These are phyloP conservation scores for Netelia melanura DNA, from an alignment of 2,888 invertebrate genomes.

Conservation along the genomic window DNA sequence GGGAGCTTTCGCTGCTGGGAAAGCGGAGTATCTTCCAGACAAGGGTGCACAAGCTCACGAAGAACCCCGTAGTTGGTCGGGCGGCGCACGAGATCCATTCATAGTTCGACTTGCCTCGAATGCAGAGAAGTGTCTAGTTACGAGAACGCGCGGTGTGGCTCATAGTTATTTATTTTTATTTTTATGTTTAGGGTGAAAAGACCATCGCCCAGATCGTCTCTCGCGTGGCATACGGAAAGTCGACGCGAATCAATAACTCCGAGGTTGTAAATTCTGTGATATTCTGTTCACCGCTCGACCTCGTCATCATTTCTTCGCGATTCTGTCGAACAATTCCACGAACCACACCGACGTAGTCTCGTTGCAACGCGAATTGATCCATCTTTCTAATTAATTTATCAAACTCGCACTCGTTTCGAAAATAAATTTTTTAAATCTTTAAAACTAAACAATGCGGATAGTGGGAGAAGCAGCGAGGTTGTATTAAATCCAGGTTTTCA, in stretches of 20 bases:
- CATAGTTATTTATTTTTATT: neutral
- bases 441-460: constrained; percentile 41
- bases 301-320: neutral
- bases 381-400: constrained; percentile 38
- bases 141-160: constrained; percentile 49
- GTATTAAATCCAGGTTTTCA: constrained; percentile 45
- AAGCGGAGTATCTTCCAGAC: constrained; percentile 68
- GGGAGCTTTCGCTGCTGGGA: constrained; percentile 37
- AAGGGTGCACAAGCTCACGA: constrained; percentile 55
- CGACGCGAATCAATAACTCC: constrained; percentile 17
- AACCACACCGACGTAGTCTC: neutral
- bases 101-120: constrained; percentile 66
- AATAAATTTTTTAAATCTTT: neutral
- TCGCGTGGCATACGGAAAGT: neutral
- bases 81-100: constrained; percentile 68
- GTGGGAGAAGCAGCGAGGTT: constrained; percentile 35
- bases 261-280: constrained; percentile 47
- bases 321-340: neutral
- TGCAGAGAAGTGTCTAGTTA: constrained; percentile 19
- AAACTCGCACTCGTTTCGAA: neutral
- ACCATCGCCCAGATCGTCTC: neutral
- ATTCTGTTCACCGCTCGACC: constrained; percentile 36
- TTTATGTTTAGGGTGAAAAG: constrained; percentile 41
- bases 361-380: constrained; percentile 34
- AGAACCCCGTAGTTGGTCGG: constrained; percentile 56